phyloP scores from a whole-genome alignment of 2,888 invertebrate species.

The Pristionchus fissidentatus region DNA sequence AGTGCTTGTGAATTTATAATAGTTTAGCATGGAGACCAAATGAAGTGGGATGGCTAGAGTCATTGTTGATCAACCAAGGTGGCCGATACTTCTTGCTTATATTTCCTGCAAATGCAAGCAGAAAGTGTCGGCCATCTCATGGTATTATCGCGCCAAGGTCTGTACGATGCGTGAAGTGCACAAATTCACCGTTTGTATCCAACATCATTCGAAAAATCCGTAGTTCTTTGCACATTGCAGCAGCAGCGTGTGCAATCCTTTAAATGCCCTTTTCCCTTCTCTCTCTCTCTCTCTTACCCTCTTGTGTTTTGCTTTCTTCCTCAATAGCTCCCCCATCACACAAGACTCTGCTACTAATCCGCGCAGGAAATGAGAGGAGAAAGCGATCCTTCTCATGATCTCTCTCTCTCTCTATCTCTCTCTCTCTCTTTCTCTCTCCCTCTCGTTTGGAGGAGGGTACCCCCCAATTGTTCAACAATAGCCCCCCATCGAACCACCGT shows the following conservation, averaged over 20 bases:
- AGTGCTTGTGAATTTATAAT: too few species aligned
- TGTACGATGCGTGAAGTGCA: too few species aligned
- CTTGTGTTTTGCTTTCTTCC: neutral
- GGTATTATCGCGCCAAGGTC: neutral
- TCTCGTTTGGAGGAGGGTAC: neutral
- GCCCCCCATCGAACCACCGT: constrained; percentile 6
- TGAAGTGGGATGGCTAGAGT: too few species aligned
- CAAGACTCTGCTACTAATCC: too few species aligned
- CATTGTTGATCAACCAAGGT: too few species aligned
- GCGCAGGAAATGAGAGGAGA: neutral
- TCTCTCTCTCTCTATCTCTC: neutral
- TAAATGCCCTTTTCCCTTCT: neutral
- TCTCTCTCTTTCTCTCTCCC: neutral
- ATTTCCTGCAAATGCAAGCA: too few species aligned
- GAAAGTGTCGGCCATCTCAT: too few species aligned
- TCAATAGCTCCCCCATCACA: too few species aligned
- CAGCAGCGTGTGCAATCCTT: neutral
- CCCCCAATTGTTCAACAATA: constrained; percentile 3
- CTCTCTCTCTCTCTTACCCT: neutral
- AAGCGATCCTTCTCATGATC: neutral
- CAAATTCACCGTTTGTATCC: neutral
- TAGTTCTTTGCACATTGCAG: neutral
- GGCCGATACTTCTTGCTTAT: too few species aligned
- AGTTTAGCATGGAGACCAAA: too few species aligned
- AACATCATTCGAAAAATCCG: neutral